phyloP scores from a whole-genome alignment of 2,888 invertebrate species.

The Blastobasis lacticolella region DNA sequence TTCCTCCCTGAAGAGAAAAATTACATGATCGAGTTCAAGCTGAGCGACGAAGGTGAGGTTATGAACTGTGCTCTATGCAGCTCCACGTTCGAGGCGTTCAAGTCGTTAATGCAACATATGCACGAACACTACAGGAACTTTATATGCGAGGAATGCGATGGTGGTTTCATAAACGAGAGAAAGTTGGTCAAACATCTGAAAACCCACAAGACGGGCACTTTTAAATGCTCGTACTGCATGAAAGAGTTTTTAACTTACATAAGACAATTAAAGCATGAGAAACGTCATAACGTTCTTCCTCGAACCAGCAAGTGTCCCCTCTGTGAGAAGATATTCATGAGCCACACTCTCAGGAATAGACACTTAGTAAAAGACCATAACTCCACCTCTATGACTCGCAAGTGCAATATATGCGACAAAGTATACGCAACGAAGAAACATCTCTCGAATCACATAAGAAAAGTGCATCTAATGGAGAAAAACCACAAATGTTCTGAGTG shows the following conservation, averaged over 20 bases:
- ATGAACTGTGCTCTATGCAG: constrained; percentile 18
- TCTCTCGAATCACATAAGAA: too few relatives aligned
- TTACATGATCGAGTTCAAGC: constrained; percentile 43
- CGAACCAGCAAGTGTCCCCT: too few relatives aligned
- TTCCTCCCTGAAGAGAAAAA: constrained; percentile 28
- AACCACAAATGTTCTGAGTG: too few relatives aligned
- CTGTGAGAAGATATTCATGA: too few relatives aligned
- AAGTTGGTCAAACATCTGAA: constrained; percentile 8
- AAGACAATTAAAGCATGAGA: constrained; percentile 43
- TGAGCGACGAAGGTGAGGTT: constrained; percentile 15
- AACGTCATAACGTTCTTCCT: constrained; percentile 29
- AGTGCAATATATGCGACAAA: too few relatives aligned
- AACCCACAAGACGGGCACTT: constrained; percentile 13
- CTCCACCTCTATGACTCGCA: too few relatives aligned
- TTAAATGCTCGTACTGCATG: constrained; percentile 18
- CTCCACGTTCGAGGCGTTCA: constrained; percentile 22
- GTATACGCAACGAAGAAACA: too few relatives aligned
- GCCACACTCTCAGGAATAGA: too few relatives aligned
- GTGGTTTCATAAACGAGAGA: constrained; percentile 11
- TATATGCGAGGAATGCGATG: constrained; percentile 17
- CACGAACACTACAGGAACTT: too few relatives aligned
- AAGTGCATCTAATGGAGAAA: too few relatives aligned
- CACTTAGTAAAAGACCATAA: too few relatives aligned
- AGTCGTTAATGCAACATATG: not conserved
- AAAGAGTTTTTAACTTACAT: constrained; percentile 46